A percentile compares a stretch with the other conserved stretches of the same genome.
These are phyloP conservation scores for Intellagama lesueurii DNA, from an alignment of 2,797 vertebrate species.

Conservation along the genomic window DNA sequence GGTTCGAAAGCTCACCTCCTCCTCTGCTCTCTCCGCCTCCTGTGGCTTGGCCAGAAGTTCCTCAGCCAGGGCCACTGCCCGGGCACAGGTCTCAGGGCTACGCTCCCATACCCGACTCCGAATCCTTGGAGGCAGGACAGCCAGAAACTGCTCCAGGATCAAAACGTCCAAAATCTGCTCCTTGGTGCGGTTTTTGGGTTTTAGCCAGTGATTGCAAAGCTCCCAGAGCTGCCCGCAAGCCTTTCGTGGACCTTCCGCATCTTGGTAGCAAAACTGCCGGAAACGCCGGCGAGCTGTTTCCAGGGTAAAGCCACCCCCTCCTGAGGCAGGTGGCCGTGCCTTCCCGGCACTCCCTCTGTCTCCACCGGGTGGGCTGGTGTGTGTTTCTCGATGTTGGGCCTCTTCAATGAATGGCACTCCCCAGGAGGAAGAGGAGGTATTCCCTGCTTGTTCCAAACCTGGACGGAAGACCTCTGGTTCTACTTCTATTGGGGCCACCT, in stretches of 20 bases:
- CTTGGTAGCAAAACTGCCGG: slow-evolving; percentile 39
- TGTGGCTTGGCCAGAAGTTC: slow-evolving; percentile 24
- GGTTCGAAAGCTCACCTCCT: slow-evolving; percentile 19
- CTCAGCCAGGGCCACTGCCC: slow-evolving; percentile 32
- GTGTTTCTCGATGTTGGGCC: not conserved
- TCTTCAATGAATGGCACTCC: not conserved
- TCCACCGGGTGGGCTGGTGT: not conserved
- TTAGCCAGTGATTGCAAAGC: slow-evolving; percentile 46
- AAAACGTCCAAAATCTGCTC: slow-evolving; percentile 41
- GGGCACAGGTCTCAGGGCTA: slow-evolving; percentile 29
- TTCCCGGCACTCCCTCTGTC: slow-evolving; percentile 17
- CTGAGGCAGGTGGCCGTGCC: not conserved
- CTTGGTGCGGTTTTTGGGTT: slow-evolving; percentile 42
- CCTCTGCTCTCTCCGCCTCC: slow-evolving; percentile 34
- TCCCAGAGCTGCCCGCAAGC: slow-evolving; percentile 37
- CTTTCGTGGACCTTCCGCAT: slow-evolving; percentile 15
- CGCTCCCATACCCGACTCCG: slow-evolving; percentile 39
- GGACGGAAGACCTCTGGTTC: slow-evolving; percentile 16
- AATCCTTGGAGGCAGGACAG: slow-evolving; percentile 31
- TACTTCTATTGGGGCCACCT: not conserved
- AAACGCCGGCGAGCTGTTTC: slow-evolving; percentile 33
- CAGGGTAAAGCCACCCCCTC: not conserved
- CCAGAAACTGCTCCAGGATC: slow-evolving; percentile 42
- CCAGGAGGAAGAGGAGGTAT: not conserved
- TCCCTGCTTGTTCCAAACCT: not conserved